Evolutionary conservation across 2,888 invertebrate species (phyloP).

Genomic region (Microplitis deprimator): DNA sequence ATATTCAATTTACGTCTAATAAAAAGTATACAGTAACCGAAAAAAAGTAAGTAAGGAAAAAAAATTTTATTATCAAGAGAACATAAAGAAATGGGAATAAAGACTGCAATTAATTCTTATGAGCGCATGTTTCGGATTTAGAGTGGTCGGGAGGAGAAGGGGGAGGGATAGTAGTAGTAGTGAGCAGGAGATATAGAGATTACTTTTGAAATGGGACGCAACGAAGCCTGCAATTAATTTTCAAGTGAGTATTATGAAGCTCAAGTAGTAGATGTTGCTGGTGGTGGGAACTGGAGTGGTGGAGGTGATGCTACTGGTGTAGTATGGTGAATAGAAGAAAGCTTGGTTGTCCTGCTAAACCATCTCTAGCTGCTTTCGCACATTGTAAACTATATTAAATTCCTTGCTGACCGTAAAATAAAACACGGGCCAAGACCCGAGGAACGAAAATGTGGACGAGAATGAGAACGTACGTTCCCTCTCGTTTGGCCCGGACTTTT

Average conservation of each 20-base stretch:
- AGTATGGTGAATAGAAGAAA: constrained; percentile 32
- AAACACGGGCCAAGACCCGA: constrained; percentile 39
- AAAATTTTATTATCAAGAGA: background rate
- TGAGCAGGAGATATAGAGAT: constrained; percentile 10
- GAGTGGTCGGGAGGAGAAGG: constrained; percentile 22
- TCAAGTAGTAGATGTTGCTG: background rate
- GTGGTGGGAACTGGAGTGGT: constrained; percentile 12
- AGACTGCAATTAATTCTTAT: constrained; percentile 47
- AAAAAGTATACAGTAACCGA: background rate
- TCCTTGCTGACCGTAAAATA: constrained; percentile 51
- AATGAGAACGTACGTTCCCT: background rate
- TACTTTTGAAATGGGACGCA: constrained; percentile 38
- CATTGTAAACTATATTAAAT: constrained; percentile 57
- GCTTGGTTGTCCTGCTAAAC: constrained; percentile 45
- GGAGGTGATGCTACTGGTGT: constrained; percentile 7
- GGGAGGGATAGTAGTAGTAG: constrained; percentile 6
- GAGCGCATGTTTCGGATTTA: constrained; percentile 25
- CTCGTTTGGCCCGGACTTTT: constrained; percentile 32
- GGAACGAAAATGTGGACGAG: background rate
- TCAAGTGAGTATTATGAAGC: constrained; percentile 39
- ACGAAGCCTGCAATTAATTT: constrained; percentile 49
- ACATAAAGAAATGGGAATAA: background rate
- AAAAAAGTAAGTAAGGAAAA: background rate
- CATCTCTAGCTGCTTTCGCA: constrained; percentile 45
- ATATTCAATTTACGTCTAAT: background rate